Base-by-base conservation (phyloP, 1,140 invertebrate genomes). In the Drosophila sucinea region DNA sequence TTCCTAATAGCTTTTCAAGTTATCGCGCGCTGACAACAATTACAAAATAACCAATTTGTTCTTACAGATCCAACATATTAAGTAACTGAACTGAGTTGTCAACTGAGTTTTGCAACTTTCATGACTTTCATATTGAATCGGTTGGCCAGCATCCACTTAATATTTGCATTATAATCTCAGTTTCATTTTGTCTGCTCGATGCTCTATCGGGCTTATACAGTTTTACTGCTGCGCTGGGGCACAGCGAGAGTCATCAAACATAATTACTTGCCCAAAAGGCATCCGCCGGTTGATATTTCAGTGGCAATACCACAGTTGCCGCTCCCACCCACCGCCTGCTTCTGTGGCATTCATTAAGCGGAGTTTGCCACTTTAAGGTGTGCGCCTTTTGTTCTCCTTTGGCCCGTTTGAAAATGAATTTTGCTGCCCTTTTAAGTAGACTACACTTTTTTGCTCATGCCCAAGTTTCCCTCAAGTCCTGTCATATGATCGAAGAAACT, bases 231-330 rank as follows among this genome's bases (percentile, higher is more conserved):
- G 17, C 33, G 47, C 64, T 38, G 30, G 57, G 54, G 73, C 67
- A 29, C 25, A 55, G 30, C 10, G 44, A 62, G 64, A 82, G 80
- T 77, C 81, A 81, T 84, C 81, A 85, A 85, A 85, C 81, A 84
- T 84, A 84, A 84, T 85, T 84, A 84, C 81, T 85, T 84, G 77
- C 66, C 81, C 81, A 77, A 78, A 66, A 84, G 81, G 81, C 77
- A 84, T 84, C 72, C 81, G 81, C 76, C 77, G 80, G 79, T 77
- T 85, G 81, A 84, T 73, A 81, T 84, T 81, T 77, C 30, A 56
- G 57, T 77, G 73, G 66, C 72, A 55, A 65, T 57, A 72, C 68
- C 60, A 41, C 25, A 51, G 63, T 65, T 67, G 51, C 62, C 38
- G 11, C 11, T 32, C 10, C 30, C 56, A 2, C n/a, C 8, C 23